Percentiles rank a stretch among this genome's conserved stretches.
phyloP scores from a whole-genome alignment of 1,140 invertebrate genomes.

The Diprion similis region DNA sequence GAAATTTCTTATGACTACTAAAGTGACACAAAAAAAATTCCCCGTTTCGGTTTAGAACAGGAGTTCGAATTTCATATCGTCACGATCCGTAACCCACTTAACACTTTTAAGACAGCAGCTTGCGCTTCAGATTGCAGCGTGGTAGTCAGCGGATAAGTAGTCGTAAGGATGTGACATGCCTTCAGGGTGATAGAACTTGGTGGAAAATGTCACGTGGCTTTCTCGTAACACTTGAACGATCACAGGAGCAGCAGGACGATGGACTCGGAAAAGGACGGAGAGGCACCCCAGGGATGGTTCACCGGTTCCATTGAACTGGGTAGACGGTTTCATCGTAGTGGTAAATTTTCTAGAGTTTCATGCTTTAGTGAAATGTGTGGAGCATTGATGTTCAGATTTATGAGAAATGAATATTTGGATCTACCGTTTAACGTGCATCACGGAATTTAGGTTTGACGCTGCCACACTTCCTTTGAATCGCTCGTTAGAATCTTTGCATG shows the following conservation, averaged over 20 bases:
- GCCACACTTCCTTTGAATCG: too few species aligned
- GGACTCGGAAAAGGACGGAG: not conserved
- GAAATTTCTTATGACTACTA: too few species aligned
- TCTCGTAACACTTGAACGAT: not conserved
- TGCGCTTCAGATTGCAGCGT: not conserved
- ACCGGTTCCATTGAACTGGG: not conserved
- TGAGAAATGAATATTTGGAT: not conserved
- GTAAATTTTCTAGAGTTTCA: not conserved
- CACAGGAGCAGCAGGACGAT: not conserved
- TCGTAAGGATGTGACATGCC: not conserved
- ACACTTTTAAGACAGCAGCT: too few species aligned
- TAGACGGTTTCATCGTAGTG: not conserved
- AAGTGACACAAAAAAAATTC: too few species aligned
- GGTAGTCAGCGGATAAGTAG: not conserved
- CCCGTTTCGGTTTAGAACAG: too few species aligned
- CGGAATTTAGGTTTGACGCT: too few species aligned
- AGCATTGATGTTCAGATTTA: not conserved
- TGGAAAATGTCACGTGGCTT: not conserved
- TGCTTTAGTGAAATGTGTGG: not conserved
- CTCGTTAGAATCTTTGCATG: too few species aligned
- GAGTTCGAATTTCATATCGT: too few species aligned
- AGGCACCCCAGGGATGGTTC: not conserved
- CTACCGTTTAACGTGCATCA: too few species aligned
- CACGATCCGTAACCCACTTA: too few species aligned
- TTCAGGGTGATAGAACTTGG: not conserved